Percentiles rank a stretch among this genome's conserved stretches.
phyloP scores from a whole-genome alignment of 2,888 invertebrate species.

The Drosophila affinis region DNA sequence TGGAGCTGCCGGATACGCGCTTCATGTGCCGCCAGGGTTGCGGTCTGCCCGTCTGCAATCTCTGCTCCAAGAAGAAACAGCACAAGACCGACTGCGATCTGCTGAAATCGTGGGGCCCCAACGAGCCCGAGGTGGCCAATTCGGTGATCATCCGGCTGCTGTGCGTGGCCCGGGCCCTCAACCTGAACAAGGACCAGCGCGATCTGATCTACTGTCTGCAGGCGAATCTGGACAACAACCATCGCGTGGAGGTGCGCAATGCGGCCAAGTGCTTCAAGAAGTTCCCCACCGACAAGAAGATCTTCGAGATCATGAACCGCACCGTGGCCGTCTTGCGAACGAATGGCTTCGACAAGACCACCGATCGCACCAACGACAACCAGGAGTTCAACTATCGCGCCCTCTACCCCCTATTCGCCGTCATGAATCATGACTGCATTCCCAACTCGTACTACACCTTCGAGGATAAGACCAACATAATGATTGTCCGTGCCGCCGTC shows the following conservation, averaged over 20 bases:
- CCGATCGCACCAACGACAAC: slow-evolving; percentile 79
- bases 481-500: slow-evolving; percentile 86
- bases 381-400: slow-evolving; percentile 85
- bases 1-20: slow-evolving; percentile 83
- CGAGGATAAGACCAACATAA: slow-evolving; percentile 85
- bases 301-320: slow-evolving; percentile 81
- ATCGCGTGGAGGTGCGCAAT: slow-evolving; percentile 81
- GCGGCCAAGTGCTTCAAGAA: slow-evolving; percentile 81
- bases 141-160: slow-evolving; percentile 80
- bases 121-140: slow-evolving; percentile 83
- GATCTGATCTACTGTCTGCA: slow-evolving; percentile 82
- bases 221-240: slow-evolving; percentile 81
- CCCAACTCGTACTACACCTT: slow-evolving; percentile 90
- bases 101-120: slow-evolving; percentile 86
- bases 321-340: slow-evolving; percentile 83
- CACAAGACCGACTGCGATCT: slow-evolving; percentile 88
- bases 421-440: slow-evolving; percentile 89
- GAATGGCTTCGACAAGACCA: slow-evolving; percentile 82
- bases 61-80: slow-evolving; percentile 86
- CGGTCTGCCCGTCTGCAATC: slow-evolving; percentile 88
- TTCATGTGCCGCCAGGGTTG: slow-evolving; percentile 87
- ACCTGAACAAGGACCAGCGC: slow-evolving; percentile 80
- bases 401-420: slow-evolving; percentile 87
- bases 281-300: slow-evolving; percentile 82
- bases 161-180: slow-evolving; percentile 80